Evolutionary conservation across 2,113 vertebrate genomes (phyloP), one percentile per base, ranked within the genome.

Genomic region (Eleginops maclovinus): DNA sequence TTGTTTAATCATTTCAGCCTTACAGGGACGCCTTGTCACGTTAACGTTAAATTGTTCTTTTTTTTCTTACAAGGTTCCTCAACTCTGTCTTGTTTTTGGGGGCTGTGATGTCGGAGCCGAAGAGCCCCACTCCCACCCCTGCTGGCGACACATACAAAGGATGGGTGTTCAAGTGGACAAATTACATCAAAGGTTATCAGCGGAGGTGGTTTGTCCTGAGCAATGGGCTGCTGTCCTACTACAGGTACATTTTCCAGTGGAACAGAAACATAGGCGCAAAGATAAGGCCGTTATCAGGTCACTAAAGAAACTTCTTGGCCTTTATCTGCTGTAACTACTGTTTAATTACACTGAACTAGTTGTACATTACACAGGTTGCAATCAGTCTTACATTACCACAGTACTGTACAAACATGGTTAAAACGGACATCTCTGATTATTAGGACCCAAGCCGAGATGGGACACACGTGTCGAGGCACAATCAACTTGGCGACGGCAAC

Each of bases 391-490:
- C 28, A 4, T 31, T n/a, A n/a, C n/a, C n/a, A n/a, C n/a, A n/a
- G n/a, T n/a, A n/a, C n/a, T n/a, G n/a, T n/a, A n/a, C n/a, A n/a
- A n/a, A n/a, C n/a, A n/a, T n/a, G n/a, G n/a, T n/a, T 2, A 46
- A 26, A 24, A 46, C 2, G 2, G 21, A 50, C 24, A 15, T 24
- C 54, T 65, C 6, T 63, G 12, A 22, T 68, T 41, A 6, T 28
- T 83, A 98, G 97, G 75, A 98, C 98, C 31, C 98, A 98, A 89
- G 98, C 98, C 0, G 98, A 99, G 92, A 99, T 99, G 98, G 95
- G 97, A 11, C 98, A 99, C 82, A 99, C 98, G 0, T 99, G 98
- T 89, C 95, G 98, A 0, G 98, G 98, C 28, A 99, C 98, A 51
- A 99, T 99, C 83, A 99, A 99, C 92, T 89, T 99, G 41, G 97